Percentiles rank a stretch among this genome's conserved stretches.
Conservation (phyloP, 2,797 vertebrate genomes). For the Sitta carolinensis region DNA sequence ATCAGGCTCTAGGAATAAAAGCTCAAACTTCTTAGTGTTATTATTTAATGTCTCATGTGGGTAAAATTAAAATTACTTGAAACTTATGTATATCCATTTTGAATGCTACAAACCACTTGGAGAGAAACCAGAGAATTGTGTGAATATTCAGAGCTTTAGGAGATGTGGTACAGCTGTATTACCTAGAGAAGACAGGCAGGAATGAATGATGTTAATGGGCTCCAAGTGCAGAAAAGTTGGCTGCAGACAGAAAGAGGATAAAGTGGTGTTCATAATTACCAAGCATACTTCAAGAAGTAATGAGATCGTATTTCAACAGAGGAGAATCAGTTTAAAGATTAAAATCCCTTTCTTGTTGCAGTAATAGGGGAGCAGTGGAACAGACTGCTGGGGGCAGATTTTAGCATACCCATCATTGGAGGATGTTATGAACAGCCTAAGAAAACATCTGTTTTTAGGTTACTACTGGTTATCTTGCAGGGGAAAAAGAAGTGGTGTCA, state of each 20-base stretch:
- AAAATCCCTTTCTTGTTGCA: neutral
- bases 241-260: neutral
- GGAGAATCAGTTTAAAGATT: neutral
- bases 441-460: neutral
- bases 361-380: neutral
- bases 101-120: neutral
- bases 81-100: neutral
- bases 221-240: neutral
- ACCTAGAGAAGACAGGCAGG: neutral
- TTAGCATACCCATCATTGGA: neutral
- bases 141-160: neutral
- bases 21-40: neutral
- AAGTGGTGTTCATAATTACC: neutral
- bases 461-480: neutral
- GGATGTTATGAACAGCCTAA: neutral
- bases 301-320: neutral
- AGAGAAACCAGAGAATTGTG: neutral
- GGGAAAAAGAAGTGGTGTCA: neutral
- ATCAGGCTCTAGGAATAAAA: neutral
- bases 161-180: neutral
- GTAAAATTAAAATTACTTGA: neutral
- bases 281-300: neutral
- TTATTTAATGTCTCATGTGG: neutral
- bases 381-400: neutral
- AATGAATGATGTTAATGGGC: neutral